Percentiles rank a stretch among this genome's conserved stretches.
Conservation (phyloP, 2,797 vertebrate species). For the Sciurus vulgaris region DNA sequence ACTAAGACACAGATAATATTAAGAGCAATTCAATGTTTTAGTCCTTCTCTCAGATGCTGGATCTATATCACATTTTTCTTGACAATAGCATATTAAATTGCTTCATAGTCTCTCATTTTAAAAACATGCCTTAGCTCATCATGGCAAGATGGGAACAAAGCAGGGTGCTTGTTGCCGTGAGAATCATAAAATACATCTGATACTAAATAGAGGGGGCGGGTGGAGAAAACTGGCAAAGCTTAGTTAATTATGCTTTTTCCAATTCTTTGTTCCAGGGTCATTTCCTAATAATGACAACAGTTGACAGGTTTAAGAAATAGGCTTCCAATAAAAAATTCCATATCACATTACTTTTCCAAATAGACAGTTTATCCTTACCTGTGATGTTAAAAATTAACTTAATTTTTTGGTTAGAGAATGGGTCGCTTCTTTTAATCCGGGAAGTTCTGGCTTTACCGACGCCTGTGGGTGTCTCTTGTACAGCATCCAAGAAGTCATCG, state of each 20-base stretch:
- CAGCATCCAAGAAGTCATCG: slow-evolving; percentile 92
- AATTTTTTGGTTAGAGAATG: slow-evolving; percentile 96
- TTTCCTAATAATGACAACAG: not conserved
- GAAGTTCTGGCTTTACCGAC: slow-evolving; percentile 81
- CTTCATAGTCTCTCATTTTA: not conserved
- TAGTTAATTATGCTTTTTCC: not conserved
- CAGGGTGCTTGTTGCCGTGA: not conserved
- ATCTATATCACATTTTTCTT: not conserved
- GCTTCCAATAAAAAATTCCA: slow-evolving; percentile 8
- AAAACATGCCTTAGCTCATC: not conserved
- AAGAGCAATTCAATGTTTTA: not conserved
- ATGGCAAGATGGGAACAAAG: not conserved
- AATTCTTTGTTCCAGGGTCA: not conserved
- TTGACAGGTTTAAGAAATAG: not conserved
- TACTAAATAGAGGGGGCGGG: not conserved
- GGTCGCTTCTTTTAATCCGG: slow-evolving; percentile 91
- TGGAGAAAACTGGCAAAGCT: not conserved
- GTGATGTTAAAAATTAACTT: slow-evolving; percentile 98
- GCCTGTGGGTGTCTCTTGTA: slow-evolving; percentile 83
- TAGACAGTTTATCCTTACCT: slow-evolving; percentile 88
- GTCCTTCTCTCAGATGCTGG: not conserved
- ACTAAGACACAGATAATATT: not conserved
- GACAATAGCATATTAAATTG: not conserved
- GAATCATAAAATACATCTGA: not conserved
- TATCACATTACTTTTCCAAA: not conserved